A percentile compares a stretch with the other conserved stretches of the same genome.
These are phyloP conservation scores for Turdus rufiventris DNA, from an alignment of 2,113 vertebrate genomes.

Conservation along the genomic window DNA sequence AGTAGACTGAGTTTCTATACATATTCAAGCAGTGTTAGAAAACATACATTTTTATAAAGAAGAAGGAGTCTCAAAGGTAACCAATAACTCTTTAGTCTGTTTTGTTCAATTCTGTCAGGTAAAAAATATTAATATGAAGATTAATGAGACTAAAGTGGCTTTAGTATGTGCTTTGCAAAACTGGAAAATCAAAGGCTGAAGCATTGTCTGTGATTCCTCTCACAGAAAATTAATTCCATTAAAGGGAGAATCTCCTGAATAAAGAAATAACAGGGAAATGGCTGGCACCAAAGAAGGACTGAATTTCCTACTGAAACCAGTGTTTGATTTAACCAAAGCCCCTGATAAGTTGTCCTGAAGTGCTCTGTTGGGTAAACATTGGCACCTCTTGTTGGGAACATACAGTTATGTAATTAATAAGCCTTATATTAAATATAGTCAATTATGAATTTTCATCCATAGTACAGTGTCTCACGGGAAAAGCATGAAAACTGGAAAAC, in stretches of 20 bases:
- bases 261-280: background rate
- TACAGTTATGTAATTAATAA: background rate
- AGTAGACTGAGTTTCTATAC: background rate
- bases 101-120: constrained; percentile 14
- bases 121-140: background rate
- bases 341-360: background rate
- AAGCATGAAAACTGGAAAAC: background rate
- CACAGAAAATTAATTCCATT: background rate
- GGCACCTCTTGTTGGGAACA: background rate
- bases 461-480: background rate
- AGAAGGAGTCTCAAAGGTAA: constrained; percentile 20
- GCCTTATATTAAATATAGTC: background rate
- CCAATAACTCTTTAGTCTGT: background rate
- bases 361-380: background rate
- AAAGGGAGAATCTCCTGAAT: background rate
- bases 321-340: background rate
- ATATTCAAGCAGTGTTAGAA: background rate
- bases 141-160: background rate
- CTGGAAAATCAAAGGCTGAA: background rate
- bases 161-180: background rate
- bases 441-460: background rate
- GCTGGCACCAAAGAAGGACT: background rate
- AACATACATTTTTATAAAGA: background rate
- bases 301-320: background rate
- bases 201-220: background rate